Evolutionary conservation across 2,113 vertebrate species (phyloP).

Genomic region (Furnarius figulus): DNA sequence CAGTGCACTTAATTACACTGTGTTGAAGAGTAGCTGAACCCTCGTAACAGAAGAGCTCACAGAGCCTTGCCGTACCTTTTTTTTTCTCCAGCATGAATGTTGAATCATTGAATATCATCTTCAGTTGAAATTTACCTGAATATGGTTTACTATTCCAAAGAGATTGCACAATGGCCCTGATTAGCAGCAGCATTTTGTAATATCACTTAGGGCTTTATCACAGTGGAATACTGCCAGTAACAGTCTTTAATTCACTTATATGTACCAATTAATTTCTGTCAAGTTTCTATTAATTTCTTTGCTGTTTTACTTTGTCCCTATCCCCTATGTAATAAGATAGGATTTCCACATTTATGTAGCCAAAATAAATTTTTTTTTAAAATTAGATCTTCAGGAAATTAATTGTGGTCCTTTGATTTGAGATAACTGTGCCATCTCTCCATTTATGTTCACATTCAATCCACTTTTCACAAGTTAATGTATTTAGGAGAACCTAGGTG

Average conservation of each 20-base stretch:
- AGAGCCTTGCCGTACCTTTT: background rate
- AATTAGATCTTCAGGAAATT: constrained; percentile 56
- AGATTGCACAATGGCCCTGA: constrained; percentile 59
- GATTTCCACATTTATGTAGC: constrained; percentile 62
- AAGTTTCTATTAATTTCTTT: constrained; percentile 74
- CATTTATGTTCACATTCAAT: constrained; percentile 60
- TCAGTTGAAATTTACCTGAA: constrained; percentile 67
- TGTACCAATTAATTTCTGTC: constrained; percentile 76
- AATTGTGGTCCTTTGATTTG: constrained; percentile 46
- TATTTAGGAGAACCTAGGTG: constrained; percentile 28
- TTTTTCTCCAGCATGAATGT: constrained; percentile 32
- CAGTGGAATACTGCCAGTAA: constrained; percentile 75
- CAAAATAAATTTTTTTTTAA: background rate
- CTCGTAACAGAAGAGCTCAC: constrained; percentile 30
- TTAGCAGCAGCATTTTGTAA: constrained; percentile 70
- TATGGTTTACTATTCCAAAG: constrained; percentile 50
- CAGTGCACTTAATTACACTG: constrained; percentile 10
- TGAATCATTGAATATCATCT: constrained; percentile 54
- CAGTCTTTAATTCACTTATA: constrained; percentile 79
- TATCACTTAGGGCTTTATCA: constrained; percentile 73
- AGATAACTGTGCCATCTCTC: constrained; percentile 39
- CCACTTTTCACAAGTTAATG: constrained; percentile 55
- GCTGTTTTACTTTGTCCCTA: constrained; percentile 65
- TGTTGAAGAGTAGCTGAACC: constrained; percentile 14
- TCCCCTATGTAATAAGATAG: constrained; percentile 35